phyloP scores from a whole-genome alignment of 2,113 vertebrate species.

The Motacilla alba region DNA sequence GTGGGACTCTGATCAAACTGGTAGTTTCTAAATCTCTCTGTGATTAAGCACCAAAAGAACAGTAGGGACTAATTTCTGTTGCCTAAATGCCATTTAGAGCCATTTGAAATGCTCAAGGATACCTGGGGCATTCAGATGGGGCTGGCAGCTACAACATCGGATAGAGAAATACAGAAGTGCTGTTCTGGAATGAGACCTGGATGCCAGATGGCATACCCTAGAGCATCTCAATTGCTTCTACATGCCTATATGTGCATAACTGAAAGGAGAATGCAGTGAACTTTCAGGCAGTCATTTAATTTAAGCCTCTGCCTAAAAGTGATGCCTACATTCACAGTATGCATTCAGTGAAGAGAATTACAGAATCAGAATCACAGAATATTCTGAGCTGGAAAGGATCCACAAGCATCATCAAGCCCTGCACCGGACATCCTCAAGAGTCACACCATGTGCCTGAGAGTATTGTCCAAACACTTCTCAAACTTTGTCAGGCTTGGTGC shows the following conservation, averaged over 20 bases:
- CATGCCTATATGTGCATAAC: neutral
- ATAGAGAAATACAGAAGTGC: conserved; percentile 8
- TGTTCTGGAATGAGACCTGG: neutral
- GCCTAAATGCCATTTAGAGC: neutral
- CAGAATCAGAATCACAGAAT: neutral
- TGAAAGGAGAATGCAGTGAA: neutral
- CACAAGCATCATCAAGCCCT: too few relatives aligned
- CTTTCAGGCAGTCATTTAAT: neutral
- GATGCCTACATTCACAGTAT: neutral
- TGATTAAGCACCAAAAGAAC: conserved; percentile 9
- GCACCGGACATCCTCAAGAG: neutral
- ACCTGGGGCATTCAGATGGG: conserved; percentile 6
- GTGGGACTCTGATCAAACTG: neutral
- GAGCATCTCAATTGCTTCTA: neutral
- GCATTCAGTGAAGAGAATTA: neutral
- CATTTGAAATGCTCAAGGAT: conserved; percentile 7
- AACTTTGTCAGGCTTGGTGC: neutral
- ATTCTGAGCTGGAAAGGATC: neutral
- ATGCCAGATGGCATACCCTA: conserved; percentile 28
- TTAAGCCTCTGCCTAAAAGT: neutral
- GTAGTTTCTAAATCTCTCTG: neutral
- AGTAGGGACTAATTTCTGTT: neutral
- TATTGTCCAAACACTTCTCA: rapidly evolving
- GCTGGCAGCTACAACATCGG: neutral
- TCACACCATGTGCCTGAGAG: neutral